Base-by-base conservation (phyloP, 2,113 vertebrate species). In the Corythaeola cristata region DNA sequence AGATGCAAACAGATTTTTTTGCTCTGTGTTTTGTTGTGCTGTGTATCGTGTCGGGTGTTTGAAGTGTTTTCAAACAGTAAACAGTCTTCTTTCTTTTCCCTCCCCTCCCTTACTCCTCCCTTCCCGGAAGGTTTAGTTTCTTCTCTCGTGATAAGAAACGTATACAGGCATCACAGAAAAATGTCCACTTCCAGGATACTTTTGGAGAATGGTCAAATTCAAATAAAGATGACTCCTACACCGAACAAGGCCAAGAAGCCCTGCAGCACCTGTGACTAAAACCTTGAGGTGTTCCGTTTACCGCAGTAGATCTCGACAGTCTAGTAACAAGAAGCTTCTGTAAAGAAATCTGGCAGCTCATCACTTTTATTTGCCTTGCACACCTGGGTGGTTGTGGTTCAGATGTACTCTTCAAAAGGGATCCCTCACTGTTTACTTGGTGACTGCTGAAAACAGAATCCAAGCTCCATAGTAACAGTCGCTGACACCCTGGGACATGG, bases 71-170 rank as follows among this genome's bases (percentile, higher is more conserved):
- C 50, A 75, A 47, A 55, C 35, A 11, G 32, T 95, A 68, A 97
- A 52, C 20, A 19, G 18, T 86, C 1, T 76, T 79, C 45, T 87
- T 45, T 93, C 69, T 89, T 79, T 47, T 91, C 85, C 60, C 22
- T 88, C 58, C 33, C 33, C 62, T 89, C 52, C n/a, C 80, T 95
- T 47, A 67, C 30, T 35, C 69, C 26, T 93, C 53, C 50, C 74
- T 27, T 77, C 86, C 69, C 2, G 60, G 64, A 97, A 99, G 99
- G 98, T 99, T 99, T 99, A 99, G 99, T 93, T 99, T 99, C 98
- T 99, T 99, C 98, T 99, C 99, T 8, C 98, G 99, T 3, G 99
- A 99, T 84, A 99, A 99, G 97, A 98, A 97, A 95, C 98, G 99
- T 23, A 95, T 97, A 96, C 98, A 97, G 68, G 95, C 94, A 10